Percentiles rank a stretch among this genome's conserved stretches.
Evolutionary conservation across 2,888 invertebrate genomes (phyloP).

Genomic region (Drosophila engyochracea): DNA sequence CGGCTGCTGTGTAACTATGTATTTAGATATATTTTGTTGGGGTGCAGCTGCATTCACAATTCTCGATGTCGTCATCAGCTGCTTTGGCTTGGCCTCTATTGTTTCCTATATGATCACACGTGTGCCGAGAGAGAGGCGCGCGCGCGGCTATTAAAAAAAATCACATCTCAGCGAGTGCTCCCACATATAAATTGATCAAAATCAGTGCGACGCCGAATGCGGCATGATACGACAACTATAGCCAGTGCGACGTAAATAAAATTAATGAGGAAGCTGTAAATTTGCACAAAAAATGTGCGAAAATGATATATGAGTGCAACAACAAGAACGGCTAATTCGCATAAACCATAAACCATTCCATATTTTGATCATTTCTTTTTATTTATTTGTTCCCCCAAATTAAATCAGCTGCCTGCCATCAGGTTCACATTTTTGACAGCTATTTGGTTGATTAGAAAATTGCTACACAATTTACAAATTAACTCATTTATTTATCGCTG

Average conservation of each 20-base stretch:
- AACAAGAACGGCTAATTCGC: slow-evolving; percentile 13
- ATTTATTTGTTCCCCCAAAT: slow-evolving; percentile 21
- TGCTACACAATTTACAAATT: slow-evolving; percentile 38
- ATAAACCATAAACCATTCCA: slow-evolving; percentile 20
- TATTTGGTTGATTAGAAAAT: slow-evolving; percentile 55
- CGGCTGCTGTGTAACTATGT: slow-evolving; percentile 33
- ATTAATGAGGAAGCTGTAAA: slow-evolving; percentile 76
- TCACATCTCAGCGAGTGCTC: slow-evolving; percentile 52
- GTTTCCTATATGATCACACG: slow-evolving; percentile 61
- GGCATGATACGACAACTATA: slow-evolving; percentile 55
- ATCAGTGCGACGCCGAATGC: slow-evolving; percentile 58
- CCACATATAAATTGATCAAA: slow-evolving; percentile 70
- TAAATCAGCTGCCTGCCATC: slow-evolving; percentile 23
- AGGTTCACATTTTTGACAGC: slow-evolving; percentile 24
- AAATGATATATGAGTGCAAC: slow-evolving; percentile 44
- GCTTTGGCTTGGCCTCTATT: slow-evolving; percentile 36
- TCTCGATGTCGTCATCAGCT: slow-evolving; percentile 52
- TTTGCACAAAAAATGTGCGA: slow-evolving; percentile 68
- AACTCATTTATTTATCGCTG: slow-evolving; percentile 8
- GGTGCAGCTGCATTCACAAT: slow-evolving; percentile 36
- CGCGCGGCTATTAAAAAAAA: slow-evolving; percentile 38
- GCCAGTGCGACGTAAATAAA: slow-evolving; percentile 53
- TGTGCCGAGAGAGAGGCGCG: slow-evolving; percentile 28
- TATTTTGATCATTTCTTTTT: slow-evolving; percentile 15
- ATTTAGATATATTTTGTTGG: slow-evolving; percentile 30